Evolutionary conservation across 92 coral and sea anemone species (phyloP).

Genomic region (Bergia puertoricense): DNA sequence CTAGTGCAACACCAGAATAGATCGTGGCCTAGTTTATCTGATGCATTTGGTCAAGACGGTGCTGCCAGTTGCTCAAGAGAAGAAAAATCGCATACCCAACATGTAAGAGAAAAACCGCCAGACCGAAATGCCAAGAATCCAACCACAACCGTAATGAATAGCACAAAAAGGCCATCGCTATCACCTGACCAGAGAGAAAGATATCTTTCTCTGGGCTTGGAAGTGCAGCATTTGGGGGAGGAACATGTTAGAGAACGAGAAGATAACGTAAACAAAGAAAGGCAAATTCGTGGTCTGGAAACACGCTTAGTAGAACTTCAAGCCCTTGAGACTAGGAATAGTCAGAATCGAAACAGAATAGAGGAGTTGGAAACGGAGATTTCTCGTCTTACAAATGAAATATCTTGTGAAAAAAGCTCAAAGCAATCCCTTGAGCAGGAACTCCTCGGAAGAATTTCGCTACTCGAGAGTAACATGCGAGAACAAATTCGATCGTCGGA

Average conservation of each 20-base stretch:
- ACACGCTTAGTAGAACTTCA: neutral
- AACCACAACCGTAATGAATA: neutral
- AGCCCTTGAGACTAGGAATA: neutral
- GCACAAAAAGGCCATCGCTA: neutral
- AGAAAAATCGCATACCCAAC: neutral
- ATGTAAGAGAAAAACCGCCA: neutral
- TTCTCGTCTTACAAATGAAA: slow-evolving; percentile 4
- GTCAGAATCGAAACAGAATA: slow-evolving; percentile 1
- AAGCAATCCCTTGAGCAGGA: slow-evolving; percentile 10
- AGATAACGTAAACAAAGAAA: neutral
- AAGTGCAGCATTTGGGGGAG: neutral
- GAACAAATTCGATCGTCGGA: neutral
- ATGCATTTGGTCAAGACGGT: neutral
- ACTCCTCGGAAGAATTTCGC: neutral
- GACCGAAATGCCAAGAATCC: neutral
- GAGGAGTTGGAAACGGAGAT: neutral
- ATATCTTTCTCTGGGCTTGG: neutral
- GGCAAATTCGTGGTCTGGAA: neutral
- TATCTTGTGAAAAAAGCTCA: neutral
- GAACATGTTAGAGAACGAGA: neutral
- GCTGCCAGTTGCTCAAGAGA: neutral
- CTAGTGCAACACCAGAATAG: neutral
- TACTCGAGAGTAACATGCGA: neutral
- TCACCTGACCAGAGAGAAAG: neutral
- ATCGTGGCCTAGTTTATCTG: neutral